Conservation (phyloP, 2,888 invertebrate species). For the Hypolimnas misippus region DNA sequence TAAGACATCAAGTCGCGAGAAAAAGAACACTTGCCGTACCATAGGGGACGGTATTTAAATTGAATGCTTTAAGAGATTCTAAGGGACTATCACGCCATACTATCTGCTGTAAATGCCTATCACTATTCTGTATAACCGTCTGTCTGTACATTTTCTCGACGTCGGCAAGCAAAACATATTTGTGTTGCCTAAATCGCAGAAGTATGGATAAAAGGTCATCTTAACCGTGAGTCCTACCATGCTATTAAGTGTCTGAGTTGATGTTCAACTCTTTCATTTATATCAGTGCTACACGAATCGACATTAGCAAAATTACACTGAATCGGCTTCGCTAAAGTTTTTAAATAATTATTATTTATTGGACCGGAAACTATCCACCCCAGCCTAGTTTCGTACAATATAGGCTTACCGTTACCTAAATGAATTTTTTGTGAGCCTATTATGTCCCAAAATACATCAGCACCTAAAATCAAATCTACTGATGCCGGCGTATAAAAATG, state of each 20-base stretch:
- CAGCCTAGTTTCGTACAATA: not conserved
- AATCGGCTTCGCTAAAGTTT: too few species aligned
- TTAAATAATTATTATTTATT: too few species aligned
- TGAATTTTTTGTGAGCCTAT: too few species aligned
- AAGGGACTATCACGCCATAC: slow-evolving; percentile 43
- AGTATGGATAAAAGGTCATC: slow-evolving; percentile 46
- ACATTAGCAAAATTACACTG: too few species aligned
- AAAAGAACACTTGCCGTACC: slow-evolving; percentile 47
- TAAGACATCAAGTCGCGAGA: slow-evolving; percentile 44
- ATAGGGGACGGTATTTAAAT: slow-evolving; percentile 46
- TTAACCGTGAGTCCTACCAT: slow-evolving; percentile 43
- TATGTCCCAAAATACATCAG: too few species aligned
- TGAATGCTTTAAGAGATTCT: slow-evolving; percentile 33
- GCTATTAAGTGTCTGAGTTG: slow-evolving; percentile 34
- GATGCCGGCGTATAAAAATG: too few species aligned
- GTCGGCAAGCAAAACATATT: slow-evolving; percentile 42
- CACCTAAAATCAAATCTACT: too few species aligned
- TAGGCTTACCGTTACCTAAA: too few species aligned
- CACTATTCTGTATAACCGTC: slow-evolving; percentile 19
- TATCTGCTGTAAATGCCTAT: slow-evolving; percentile 30
- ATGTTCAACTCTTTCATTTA: not conserved
- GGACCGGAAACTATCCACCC: slow-evolving; percentile 14
- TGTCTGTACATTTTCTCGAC: slow-evolving; percentile 47
- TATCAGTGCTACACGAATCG: too few species aligned
- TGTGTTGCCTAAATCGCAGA: slow-evolving; percentile 40